A percentile compares a stretch with the other conserved stretches of the same genome.
These are phyloP conservation scores for Steatocranus sp. DNA, from an alignment of 2,797 vertebrate species.

Conservation along the genomic window DNA sequence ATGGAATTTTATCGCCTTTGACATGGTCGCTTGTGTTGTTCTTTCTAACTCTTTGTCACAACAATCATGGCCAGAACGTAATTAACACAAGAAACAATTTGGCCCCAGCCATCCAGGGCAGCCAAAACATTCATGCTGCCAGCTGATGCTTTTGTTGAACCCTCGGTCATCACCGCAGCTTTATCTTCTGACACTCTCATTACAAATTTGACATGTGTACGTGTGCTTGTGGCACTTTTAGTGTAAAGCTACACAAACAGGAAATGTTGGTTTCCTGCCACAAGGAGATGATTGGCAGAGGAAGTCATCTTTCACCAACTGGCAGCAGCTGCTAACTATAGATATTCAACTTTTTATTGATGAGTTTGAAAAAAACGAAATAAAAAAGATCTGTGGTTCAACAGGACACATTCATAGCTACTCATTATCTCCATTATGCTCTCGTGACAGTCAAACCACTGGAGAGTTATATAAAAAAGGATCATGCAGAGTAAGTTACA, in stretches of 20 bases:
- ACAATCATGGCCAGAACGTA: background rate
- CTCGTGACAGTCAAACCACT: background rate
- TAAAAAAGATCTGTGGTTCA: background rate
- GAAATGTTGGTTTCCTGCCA: conserved; percentile 34
- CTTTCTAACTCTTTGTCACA: background rate
- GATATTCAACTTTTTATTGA: background rate
- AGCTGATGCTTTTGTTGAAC: background rate
- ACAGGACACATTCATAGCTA: background rate
- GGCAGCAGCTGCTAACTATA: background rate
- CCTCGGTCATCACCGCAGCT: background rate
- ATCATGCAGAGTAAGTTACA: background rate
- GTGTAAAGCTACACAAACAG: conserved; percentile 10
- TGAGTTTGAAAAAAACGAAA: background rate
- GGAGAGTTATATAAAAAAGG: background rate
- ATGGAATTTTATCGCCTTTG: background rate
- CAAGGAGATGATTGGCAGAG: conserved; percentile 22
- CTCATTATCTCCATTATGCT: background rate
- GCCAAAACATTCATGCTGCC: background rate
- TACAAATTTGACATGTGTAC: conserved; percentile 14
- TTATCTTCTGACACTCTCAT: conserved; percentile 10
- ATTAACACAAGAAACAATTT: conserved; percentile 13
- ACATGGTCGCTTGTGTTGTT: background rate
- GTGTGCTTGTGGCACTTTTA: background rate
- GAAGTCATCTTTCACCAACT: conserved; percentile 8
- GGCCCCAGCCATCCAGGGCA: background rate